Conservation (phyloP, 1,140 invertebrate species). For the Drosophila eugracilis region DNA sequence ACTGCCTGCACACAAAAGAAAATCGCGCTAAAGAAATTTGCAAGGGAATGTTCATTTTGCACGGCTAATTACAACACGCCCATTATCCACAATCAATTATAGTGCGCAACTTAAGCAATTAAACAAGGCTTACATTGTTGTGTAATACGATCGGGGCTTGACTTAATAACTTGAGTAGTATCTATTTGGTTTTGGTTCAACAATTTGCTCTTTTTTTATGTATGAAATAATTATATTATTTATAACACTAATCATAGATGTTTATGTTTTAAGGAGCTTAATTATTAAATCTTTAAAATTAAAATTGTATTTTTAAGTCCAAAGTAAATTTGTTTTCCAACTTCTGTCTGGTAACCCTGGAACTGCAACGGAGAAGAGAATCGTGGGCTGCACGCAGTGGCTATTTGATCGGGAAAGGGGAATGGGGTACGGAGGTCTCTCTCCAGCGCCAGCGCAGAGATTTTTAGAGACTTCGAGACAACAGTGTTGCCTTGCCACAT, state of each 20-base stretch:
- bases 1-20: conserved; percentile 30
- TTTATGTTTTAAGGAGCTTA: too few species aligned
- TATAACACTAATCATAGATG: too few species aligned
- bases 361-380: conserved; percentile 61
- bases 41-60: conserved; percentile 32
- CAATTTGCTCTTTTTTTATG: background rate
- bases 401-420: conserved; percentile 2
- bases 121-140: conserved; percentile 7
- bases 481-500: conserved; percentile 42
- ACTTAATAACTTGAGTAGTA: background rate
- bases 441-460: conserved; percentile 78
- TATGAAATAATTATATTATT: too few species aligned
- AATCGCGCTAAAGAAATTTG: conserved; percentile 6
- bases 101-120: conserved; percentile 17
- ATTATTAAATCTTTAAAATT: too few species aligned
- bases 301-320: background rate
- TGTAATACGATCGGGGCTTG: background rate
- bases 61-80: conserved; percentile 24
- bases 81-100: conserved; percentile 25
- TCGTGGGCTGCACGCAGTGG: conserved; percentile 15
- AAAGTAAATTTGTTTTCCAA: background rate
- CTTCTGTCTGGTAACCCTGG: conserved; percentile 35
- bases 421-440: conserved; percentile 4
- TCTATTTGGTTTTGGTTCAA: too few species aligned
- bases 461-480: conserved; percentile 40